Base-by-base conservation (phyloP, 1,140 invertebrate genomes). In the Dolichoris vasculosae region DNA sequence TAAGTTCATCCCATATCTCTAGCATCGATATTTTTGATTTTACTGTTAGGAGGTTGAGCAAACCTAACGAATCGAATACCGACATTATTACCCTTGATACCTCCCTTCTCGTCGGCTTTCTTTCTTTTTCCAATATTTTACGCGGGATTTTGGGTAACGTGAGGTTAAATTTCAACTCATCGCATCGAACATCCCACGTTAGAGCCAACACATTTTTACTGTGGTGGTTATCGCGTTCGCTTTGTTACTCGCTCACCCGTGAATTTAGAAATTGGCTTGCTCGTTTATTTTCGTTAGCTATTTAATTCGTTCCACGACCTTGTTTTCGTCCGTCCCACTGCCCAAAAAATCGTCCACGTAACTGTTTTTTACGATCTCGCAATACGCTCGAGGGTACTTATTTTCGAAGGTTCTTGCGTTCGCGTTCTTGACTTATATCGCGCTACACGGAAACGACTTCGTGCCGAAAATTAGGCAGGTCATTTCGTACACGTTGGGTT, bases 391-490 rank as follows among this genome's bases (percentile, higher is more conserved):
- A 0, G 71, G 71, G 20, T 40, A 32, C 17, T 23, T 38, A 23
- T 30, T 6, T 35, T 0, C 4, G 23, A 59, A 76, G 30, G 9
- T 11, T 43, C 0, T 23, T 1, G 81, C 81, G 51, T 92, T 91
- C 15, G 35, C 77, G 51, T 91, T 87, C 20, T 89, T 86, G 0
- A 92, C 86, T 77, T 79, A 87, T 23, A 89, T 83, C 1, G 90
- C 91, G 9, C 86, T 83, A 64, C 85, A 88, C 6, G 90, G 90
- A 2, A 90, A 91, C 23, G 88, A 90, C 3, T 81, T 81, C 0
- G 91, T 89, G 0, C 90, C 91, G 73, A 93, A 92, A 4, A 91
- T 90, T 81, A 91, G 87, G 0, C 87, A 89, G 0, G 84, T 88
- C 90, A 93, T 91, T 7, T 35, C 63, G 38, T 90, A 90, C 15